Evolutionary conservation across 2,888 invertebrate genomes (phyloP).

Genomic region (Protonemura montana): DNA sequence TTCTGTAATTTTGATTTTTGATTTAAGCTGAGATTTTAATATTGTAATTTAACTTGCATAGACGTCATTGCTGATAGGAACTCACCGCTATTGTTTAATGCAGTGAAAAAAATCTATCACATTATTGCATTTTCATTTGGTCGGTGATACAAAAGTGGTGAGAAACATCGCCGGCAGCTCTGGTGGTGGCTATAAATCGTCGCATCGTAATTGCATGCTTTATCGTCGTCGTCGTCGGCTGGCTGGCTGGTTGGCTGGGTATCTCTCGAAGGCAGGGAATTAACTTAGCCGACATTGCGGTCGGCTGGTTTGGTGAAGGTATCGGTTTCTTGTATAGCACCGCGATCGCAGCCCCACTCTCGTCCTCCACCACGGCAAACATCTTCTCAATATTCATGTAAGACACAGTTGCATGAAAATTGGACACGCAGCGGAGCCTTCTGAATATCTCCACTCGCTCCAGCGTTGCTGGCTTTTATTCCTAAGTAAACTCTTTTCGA

Average conservation of each 20-base stretch:
- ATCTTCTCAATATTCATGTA: not conserved
- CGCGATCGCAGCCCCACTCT: not conserved
- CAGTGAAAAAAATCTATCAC: not conserved
- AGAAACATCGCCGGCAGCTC: not conserved
- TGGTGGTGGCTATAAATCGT: not conserved
- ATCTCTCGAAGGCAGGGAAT: not conserved
- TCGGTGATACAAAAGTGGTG: not conserved
- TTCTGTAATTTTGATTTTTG: not conserved
- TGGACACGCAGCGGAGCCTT: not conserved
- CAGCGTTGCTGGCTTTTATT: not conserved
- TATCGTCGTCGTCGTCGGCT: not conserved
- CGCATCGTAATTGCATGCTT: conserved; percentile 1
- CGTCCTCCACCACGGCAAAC: not conserved
- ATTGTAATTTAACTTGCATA: not conserved
- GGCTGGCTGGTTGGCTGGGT: not conserved
- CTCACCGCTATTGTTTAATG: not conserved
- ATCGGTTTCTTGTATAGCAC: not conserved
- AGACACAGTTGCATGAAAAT: not conserved
- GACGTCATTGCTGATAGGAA: not conserved
- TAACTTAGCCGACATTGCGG: conserved; percentile 12
- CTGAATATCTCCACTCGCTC: not conserved
- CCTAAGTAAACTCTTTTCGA: conserved; percentile 2
- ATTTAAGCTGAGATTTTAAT: not conserved
- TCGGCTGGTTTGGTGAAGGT: not conserved
- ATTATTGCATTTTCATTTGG: conserved; percentile 5